Percentiles rank a stretch among this genome's conserved stretches.
These are phyloP conservation scores for Bovichtus variegatus DNA, from an alignment of 2,797 vertebrate genomes.

Conservation along the genomic window DNA sequence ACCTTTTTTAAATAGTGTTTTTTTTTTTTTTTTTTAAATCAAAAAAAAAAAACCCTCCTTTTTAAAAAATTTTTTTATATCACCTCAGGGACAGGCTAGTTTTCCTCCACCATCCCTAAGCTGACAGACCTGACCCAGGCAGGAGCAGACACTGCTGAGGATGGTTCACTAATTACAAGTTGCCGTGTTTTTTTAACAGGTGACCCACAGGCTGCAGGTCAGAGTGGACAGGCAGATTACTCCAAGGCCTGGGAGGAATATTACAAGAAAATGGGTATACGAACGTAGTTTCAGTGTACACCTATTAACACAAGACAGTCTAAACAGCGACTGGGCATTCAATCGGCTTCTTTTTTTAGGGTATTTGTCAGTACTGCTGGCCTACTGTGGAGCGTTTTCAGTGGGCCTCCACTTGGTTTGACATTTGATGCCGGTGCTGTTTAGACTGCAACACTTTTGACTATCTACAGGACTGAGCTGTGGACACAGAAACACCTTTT, in stretches of 20 bases:
- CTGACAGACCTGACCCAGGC: slow-evolving; percentile 69
- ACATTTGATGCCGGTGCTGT: slow-evolving; percentile 76
- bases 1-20: no score
- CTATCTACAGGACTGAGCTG: slow-evolving; percentile 72
- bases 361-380: slow-evolving; percentile 50
- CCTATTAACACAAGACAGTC: slow-evolving; percentile 77
- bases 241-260: slow-evolving; percentile 99
- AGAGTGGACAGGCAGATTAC: slow-evolving; percentile 99
- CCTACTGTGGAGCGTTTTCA: slow-evolving; percentile 61
- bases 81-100: slow-evolving; percentile 67
- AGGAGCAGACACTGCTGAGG: slow-evolving; percentile 79
- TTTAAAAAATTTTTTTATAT: slow-evolving; percentile 1
- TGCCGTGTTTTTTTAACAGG: slow-evolving; percentile 89
- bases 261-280: slow-evolving; percentile 99
- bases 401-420: slow-evolving; percentile 59
- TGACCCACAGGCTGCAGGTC: slow-evolving; percentile 97
- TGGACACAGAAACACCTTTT: slow-evolving; percentile 64
- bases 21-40: slow-evolving; percentile 4
- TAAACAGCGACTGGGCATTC: slow-evolving; percentile 76
- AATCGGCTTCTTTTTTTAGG: slow-evolving; percentile 69
- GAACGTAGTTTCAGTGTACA: slow-evolving; percentile 84
- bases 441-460: slow-evolving; percentile 79
- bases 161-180: slow-evolving; percentile 87
- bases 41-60: no score
- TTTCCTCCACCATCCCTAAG: slow-evolving; percentile 63